Conservation (phyloP, 2,888 invertebrate species). For the Sceliomorpha sp. region DNA sequence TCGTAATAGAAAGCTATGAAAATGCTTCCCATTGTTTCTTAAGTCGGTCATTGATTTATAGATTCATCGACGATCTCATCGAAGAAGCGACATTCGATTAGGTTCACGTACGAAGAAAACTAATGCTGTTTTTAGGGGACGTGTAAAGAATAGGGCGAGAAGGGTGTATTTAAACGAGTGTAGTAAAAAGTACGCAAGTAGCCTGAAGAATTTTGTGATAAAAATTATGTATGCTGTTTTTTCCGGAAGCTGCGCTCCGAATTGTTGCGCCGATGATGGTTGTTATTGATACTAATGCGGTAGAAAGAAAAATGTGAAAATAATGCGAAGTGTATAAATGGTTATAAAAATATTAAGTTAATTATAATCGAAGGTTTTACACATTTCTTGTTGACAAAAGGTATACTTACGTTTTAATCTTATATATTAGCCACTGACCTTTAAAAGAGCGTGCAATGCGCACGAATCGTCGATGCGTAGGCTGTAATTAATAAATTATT, state of each 20-base stretch:
- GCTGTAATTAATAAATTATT: too few relatives aligned
- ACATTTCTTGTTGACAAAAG: too few relatives aligned
- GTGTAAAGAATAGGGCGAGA: constrained; percentile 39
- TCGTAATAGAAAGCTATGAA: background rate
- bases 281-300: constrained; percentile 36
- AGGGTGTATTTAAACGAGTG: constrained; percentile 35
- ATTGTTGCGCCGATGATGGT: constrained; percentile 41
- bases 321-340: too few relatives aligned
- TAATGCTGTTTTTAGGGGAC: constrained; percentile 50
- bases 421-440: too few relatives aligned
- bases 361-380: too few relatives aligned
- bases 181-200: constrained; percentile 36
- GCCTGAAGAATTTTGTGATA: constrained; percentile 51
- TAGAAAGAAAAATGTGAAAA: constrained; percentile 28
- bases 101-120: constrained; percentile 47
- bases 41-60: constrained; percentile 46
- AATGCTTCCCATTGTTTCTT: constrained; percentile 27
- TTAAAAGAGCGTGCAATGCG: too few relatives aligned
- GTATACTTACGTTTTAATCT: too few relatives aligned
- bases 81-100: constrained; percentile 25
- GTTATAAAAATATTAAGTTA: too few relatives aligned
- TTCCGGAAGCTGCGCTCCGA: constrained; percentile 44
- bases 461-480: too few relatives aligned
- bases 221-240: constrained; percentile 43
- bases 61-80: constrained; percentile 45